phyloP scores from a whole-genome alignment of 2,888 invertebrate genomes.

The Blomia tropicalis region DNA sequence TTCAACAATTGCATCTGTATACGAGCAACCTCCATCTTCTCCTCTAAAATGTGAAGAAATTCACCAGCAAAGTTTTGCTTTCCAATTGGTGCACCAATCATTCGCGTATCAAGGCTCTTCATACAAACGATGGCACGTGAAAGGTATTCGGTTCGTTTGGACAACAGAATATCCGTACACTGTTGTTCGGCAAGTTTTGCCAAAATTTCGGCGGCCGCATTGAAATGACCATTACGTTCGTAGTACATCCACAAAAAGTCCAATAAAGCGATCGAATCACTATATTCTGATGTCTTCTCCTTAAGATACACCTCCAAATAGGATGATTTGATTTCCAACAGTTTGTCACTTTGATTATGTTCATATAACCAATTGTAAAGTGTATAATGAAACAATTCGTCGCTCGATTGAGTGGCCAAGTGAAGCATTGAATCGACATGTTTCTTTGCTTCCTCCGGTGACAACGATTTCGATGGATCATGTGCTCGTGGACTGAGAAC shows the following conservation, averaged over 20 bases:
- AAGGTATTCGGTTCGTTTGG: conserved; percentile 71
- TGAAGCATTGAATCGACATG: conserved; percentile 40
- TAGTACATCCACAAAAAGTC: conserved; percentile 91
- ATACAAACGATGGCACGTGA: conserved; percentile 88
- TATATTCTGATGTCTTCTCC: conserved; percentile 36
- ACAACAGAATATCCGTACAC: conserved; percentile 52
- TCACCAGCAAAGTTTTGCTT: conserved; percentile 42
- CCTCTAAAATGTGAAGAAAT: conserved; percentile 71
- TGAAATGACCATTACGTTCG: conserved; percentile 75
- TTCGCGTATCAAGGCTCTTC: conserved; percentile 51
- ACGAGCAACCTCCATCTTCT: conserved; percentile 58
- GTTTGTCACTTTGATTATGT: conserved; percentile 38
- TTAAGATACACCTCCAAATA: conserved; percentile 60
- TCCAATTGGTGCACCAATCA: conserved; percentile 46
- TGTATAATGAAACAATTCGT: conserved; percentile 75
- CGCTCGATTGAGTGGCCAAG: conserved; percentile 42
- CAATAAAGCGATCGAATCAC: conserved; percentile 47
- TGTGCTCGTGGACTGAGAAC: conserved; percentile 17
- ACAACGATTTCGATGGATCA: conserved; percentile 5
- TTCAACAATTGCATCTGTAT: conserved; percentile 46
- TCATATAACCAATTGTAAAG: conserved; percentile 80
- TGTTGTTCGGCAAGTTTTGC: conserved; percentile 60
- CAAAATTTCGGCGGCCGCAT: conserved; percentile 75
- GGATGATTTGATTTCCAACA: conserved; percentile 42
- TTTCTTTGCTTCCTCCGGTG: conserved; percentile 31